Conservation (phyloP, 2,797 vertebrate genomes). For the Bufotes viridis region DNA sequence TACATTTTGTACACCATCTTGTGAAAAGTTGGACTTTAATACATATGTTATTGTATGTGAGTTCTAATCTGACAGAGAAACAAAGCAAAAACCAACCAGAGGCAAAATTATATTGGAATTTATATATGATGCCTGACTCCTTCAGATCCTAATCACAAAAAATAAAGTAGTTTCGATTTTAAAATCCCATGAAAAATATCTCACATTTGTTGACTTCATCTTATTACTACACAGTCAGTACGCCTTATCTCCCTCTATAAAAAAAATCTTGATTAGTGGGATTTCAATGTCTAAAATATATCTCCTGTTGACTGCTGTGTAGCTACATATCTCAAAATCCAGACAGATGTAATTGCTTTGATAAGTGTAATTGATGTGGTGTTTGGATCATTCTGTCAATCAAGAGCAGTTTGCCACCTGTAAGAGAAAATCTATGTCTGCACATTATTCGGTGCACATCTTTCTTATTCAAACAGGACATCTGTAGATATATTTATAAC, state of each 20-base stretch:
- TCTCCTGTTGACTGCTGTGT: conserved; percentile 45
- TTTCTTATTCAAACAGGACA: conserved; percentile 26
- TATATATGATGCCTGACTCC: neutral
- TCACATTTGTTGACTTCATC: conserved; percentile 46
- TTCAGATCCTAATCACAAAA: conserved; percentile 42
- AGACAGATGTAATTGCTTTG: conserved; percentile 59
- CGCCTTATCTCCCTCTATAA: conserved; percentile 18
- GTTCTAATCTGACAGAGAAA: neutral
- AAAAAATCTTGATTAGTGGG: conserved; percentile 44
- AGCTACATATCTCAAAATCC: conserved; percentile 39
- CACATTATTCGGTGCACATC: neutral
- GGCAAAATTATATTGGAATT: conserved; percentile 15
- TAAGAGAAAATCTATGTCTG: conserved; percentile 30
- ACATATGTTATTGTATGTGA: neutral
- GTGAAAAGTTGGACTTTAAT: neutral
- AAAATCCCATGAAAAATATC: conserved; percentile 40
- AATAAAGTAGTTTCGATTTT: conserved; percentile 36
- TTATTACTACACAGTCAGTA: conserved; percentile 24
- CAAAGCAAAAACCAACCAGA: neutral
- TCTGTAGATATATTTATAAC: conserved; percentile 14
- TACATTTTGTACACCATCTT: neutral
- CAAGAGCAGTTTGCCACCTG: conserved; percentile 33
- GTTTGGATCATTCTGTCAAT: conserved; percentile 53
- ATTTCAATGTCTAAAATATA: conserved; percentile 33
- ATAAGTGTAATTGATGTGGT: conserved; percentile 56